phyloP scores from a whole-genome alignment of 1,140 invertebrate genomes.

The Drosophila varians region DNA sequence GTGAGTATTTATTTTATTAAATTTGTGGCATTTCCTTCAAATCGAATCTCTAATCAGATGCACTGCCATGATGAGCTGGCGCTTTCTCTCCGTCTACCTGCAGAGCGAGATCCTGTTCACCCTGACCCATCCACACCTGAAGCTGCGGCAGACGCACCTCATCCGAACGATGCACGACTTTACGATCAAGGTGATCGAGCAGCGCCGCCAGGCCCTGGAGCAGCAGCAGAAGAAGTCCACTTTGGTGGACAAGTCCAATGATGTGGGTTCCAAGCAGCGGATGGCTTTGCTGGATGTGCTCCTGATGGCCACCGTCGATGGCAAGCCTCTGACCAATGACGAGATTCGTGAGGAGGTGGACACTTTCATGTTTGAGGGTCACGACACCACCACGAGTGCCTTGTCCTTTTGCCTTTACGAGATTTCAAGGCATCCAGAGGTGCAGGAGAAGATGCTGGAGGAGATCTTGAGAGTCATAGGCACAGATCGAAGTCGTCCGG shows the following conservation, averaged over 20 bases:
- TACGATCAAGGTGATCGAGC: constrained; percentile 85
- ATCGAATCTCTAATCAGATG: no score
- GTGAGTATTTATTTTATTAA: constrained; percentile 84
- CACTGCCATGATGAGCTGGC: constrained; percentile 59
- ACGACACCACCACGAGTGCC: constrained; percentile 76
- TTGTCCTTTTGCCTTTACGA: constrained; percentile 59
- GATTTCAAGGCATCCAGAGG: constrained; percentile 56
- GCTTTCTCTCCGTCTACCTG: constrained; percentile 56
- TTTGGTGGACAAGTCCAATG: not conserved
- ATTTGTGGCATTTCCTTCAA: no score
- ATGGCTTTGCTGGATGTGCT: constrained; percentile 89
- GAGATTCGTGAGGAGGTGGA: constrained; percentile 89
- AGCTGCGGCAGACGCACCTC: constrained; percentile 85
- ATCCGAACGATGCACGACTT: constrained; percentile 88
- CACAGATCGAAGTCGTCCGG: constrained; percentile 71
- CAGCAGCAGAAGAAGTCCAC: constrained; percentile 5
- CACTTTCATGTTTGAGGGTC: constrained; percentile 88
- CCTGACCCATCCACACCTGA: constrained; percentile 70
- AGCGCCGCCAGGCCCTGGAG: constrained; percentile 69
- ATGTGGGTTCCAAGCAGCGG: constrained; percentile 84
- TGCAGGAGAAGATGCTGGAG: constrained; percentile 67
- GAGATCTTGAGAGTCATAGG: constrained; percentile 83
- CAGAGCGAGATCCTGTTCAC: constrained; percentile 66
- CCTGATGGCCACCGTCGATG: constrained; percentile 85
- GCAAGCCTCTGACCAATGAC: constrained; percentile 84